A percentile compares a stretch with the other conserved stretches of the same genome.
phyloP scores from a whole-genome alignment of 2,888 invertebrate genomes.

The Euclidia mi region DNA sequence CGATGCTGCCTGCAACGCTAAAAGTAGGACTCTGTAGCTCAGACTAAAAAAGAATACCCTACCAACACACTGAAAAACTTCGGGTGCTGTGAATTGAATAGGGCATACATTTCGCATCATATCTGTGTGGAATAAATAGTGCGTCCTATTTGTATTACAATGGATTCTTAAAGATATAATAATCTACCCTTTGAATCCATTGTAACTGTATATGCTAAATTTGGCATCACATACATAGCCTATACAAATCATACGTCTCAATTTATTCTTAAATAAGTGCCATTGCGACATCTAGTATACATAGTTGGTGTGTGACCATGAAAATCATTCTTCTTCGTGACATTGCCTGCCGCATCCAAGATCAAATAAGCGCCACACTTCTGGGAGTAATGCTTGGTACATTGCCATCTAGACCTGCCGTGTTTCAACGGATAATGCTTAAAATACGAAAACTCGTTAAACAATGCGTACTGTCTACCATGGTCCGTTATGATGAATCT shows the following conservation, averaged over 20 bases:
- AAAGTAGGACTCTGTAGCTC: too few relatives aligned
- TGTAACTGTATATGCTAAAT: too few relatives aligned
- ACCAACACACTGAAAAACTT: too few relatives aligned
- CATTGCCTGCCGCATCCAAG: constrained; percentile 23
- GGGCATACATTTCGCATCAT: too few relatives aligned
- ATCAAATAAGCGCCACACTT: constrained; percentile 44
- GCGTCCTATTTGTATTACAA: too few relatives aligned
- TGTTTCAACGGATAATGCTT: constrained; percentile 50
- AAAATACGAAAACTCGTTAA: constrained; percentile 51
- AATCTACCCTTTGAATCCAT: too few relatives aligned
- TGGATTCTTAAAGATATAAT: background rate
- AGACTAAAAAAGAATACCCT: too few relatives aligned
- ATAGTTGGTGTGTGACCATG: constrained; percentile 45
- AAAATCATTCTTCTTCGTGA: constrained; percentile 31
- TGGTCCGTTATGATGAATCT: constrained; percentile 18
- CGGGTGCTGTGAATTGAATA: too few relatives aligned
- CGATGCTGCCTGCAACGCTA: too few relatives aligned
- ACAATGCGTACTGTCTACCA: constrained; percentile 23
- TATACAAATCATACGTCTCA: background rate
- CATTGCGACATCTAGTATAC: constrained; percentile 16
- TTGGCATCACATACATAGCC: background rate
- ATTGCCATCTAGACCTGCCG: constrained; percentile 53
- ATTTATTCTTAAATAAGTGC: constrained; percentile 20
- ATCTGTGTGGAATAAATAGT: too few relatives aligned
- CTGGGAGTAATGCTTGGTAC: constrained; percentile 52